A percentile compares a stretch with the other conserved stretches of the same genome.
phyloP scores from a whole-genome alignment of 2,113 vertebrate genomes.

The Talpa occidentalis region DNA sequence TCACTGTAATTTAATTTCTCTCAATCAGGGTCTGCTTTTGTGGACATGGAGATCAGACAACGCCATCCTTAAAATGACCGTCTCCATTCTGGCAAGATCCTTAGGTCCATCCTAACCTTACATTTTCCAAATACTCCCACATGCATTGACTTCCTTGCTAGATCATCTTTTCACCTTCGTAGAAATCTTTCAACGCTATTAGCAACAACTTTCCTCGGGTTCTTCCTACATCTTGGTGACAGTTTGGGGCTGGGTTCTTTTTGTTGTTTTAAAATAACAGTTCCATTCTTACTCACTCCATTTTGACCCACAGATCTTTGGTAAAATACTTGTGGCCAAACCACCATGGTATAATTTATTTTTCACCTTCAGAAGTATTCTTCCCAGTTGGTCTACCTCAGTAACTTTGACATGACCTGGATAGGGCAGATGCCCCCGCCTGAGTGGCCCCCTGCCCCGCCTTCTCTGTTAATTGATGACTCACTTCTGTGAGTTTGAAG shows the following conservation, averaged over 20 bases:
- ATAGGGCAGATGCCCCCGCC: background rate
- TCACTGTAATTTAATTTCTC: slow-evolving; percentile 42
- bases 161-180: background rate
- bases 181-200: background rate
- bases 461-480: background rate
- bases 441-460: too few species aligned
- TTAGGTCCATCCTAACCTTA: slow-evolving; percentile 15
- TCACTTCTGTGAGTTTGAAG: background rate
- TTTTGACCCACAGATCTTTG: slow-evolving; percentile 16
- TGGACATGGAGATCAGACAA: background rate
- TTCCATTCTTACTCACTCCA: slow-evolving; percentile 29
- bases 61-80: background rate
- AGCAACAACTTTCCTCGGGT: background rate
- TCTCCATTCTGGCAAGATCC: background rate
- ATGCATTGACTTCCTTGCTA: background rate
- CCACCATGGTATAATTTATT: background rate
- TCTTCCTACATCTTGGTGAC: background rate
- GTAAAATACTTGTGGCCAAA: background rate
- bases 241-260: background rate
- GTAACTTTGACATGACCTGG: background rate
- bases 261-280: slow-evolving; percentile 14
- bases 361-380: background rate
- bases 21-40: slow-evolving; percentile 16
- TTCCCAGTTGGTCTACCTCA: background rate
- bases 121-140: slow-evolving; percentile 33